A percentile compares a stretch with the other conserved stretches of the same genome.
Conservation (phyloP, 2,113 vertebrate species). For the Sebastes schlegelii region DNA sequence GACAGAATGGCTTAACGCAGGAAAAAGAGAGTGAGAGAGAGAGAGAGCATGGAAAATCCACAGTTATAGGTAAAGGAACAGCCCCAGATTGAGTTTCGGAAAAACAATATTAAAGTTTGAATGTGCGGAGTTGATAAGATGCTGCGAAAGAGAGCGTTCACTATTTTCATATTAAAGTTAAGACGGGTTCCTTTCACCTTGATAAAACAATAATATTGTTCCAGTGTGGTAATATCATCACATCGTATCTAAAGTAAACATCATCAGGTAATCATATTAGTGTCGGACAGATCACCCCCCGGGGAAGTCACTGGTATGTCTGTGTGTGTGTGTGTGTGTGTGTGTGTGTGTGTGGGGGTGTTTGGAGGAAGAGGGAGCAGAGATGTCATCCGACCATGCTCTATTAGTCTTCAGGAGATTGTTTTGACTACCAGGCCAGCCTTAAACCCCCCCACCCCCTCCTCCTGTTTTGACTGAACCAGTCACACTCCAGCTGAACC, state of each 20-base stretch:
- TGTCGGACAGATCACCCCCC: conserved; percentile 74
- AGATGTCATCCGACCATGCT: conserved; percentile 69
- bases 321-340: conserved; percentile 38
- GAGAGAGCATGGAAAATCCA: conserved; percentile 67
- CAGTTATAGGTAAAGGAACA: conserved; percentile 62
- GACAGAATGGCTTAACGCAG: conserved; percentile 74
- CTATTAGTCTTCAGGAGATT: conserved; percentile 75
- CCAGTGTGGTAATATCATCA: conserved; percentile 63
- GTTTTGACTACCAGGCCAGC: conserved; percentile 77
- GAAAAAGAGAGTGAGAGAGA: conserved; percentile 40
- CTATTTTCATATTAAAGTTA: conserved; percentile 25
- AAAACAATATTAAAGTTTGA: conserved; percentile 52
- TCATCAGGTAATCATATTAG: conserved; percentile 78
- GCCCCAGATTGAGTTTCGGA: conserved; percentile 37
- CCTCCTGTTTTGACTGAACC: conserved; percentile 66
- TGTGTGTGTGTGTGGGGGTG: conserved; percentile 35
- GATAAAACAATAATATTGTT: conserved; percentile 61
- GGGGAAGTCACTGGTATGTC: conserved; percentile 61
- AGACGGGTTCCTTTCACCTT: conserved; percentile 25
- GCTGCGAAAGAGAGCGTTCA: conserved; percentile 19
- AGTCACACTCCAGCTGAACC: conserved; percentile 46
- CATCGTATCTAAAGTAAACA: conserved; percentile 71
- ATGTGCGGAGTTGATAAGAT: conserved; percentile 61
- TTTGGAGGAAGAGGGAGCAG: conserved; percentile 45
- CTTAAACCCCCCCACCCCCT: conserved; percentile 33